Percentiles rank a stretch among this genome's conserved stretches.
Evolutionary conservation across 2,113 vertebrate species (phyloP).

Genomic region (Gnathonemus echidnorhynchus): DNA sequence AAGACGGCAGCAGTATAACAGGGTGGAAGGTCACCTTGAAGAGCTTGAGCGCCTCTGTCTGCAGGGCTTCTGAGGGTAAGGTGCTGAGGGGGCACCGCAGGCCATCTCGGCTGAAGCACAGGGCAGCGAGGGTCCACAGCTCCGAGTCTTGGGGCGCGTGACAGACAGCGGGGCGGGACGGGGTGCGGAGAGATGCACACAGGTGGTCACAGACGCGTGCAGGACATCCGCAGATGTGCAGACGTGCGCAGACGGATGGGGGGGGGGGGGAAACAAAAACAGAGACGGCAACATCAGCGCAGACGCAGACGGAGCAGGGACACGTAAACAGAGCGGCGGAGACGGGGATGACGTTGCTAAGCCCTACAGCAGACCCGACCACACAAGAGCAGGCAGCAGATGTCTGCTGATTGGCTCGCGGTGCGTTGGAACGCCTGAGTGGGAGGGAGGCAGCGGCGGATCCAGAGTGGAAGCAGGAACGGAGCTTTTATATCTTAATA

Average conservation of each 20-base stretch:
- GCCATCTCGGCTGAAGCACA: constrained; percentile 78
- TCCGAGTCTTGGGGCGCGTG: constrained; percentile 59
- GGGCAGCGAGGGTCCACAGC: constrained; percentile 70
- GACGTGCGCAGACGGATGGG: not conserved
- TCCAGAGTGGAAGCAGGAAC: not conserved
- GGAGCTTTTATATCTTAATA: not conserved
- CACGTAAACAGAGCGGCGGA: not conserved
- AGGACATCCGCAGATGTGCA: not conserved
- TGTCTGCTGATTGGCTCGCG: not conserved
- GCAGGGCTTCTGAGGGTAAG: constrained; percentile 76
- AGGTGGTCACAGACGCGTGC: not conserved
- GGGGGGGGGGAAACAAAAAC: not conserved
- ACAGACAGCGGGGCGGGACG: not conserved
- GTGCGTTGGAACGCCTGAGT: not conserved
- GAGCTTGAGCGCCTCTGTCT: constrained; percentile 83
- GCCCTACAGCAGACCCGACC: not conserved
- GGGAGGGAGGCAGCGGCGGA: not conserved
- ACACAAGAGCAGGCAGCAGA: not conserved
- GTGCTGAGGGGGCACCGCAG: constrained; percentile 73
- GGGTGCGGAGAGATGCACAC: not conserved
- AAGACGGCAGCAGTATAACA: not conserved
- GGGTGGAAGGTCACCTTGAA: constrained; percentile 66
- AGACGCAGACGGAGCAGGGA: not conserved
- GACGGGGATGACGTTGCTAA: not conserved
- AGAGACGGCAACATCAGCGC: not conserved